These are phyloP conservation scores for Euproctis similis DNA, from an alignment of 2,888 invertebrate species.

Conservation along the genomic window DNA sequence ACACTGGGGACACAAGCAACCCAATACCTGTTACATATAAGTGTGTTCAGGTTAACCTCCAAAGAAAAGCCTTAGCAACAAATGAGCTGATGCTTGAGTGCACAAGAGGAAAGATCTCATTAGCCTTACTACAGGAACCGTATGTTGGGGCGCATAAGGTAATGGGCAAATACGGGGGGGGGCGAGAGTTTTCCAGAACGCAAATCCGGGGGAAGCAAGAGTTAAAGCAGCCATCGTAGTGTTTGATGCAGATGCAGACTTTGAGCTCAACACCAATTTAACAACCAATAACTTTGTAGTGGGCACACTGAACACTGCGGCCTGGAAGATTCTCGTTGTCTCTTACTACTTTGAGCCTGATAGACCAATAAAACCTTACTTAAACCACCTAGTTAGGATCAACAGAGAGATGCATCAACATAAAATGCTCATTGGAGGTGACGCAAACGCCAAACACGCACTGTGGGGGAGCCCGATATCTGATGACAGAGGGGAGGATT, in stretches of 20 bases:
- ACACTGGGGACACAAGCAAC: no score
- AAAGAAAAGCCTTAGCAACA: background rate
- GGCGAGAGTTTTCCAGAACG: background rate
- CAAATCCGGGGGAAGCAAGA: background rate
- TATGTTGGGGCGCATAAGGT: no score
- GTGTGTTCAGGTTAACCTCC: background rate
- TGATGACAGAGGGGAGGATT: conserved; percentile 13
- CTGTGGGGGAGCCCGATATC: conserved; percentile 10
- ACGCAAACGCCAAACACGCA: conserved; percentile 11
- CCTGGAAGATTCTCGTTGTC: conserved; percentile 7
- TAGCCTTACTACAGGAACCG: background rate
- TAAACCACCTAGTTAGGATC: conserved; percentile 5
- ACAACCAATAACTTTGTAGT: conserved; percentile 7
- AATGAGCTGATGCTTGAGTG: background rate
- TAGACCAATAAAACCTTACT: conserved; percentile 5
- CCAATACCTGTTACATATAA: no score
- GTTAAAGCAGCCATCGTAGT: conserved; percentile 3
- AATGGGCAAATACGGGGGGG: background rate
- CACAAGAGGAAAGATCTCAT: background rate
- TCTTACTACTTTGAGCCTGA: conserved; percentile 16
- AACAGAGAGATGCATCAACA: background rate
- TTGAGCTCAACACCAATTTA: background rate
- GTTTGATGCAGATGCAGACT: background rate
- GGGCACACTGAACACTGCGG: conserved; percentile 7
- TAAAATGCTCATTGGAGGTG: conserved; percentile 8